phyloP scores from a whole-genome alignment of 2,797 vertebrate genomes.

The Stomatorhinus walkeri region DNA sequence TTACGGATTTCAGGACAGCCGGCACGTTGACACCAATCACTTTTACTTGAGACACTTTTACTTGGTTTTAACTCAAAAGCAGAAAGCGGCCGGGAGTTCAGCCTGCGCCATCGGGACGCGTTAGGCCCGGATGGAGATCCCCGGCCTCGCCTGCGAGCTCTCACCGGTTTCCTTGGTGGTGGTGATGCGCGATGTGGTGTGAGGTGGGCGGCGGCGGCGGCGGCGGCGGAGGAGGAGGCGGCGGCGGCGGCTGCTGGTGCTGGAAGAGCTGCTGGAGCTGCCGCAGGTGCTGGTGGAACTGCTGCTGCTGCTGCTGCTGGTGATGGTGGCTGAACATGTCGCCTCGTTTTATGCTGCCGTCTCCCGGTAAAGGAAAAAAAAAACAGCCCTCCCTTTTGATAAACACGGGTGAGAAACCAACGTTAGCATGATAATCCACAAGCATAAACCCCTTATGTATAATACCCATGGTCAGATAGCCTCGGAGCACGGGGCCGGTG shows the following conservation, averaged over 20 bases:
- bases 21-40: not conserved
- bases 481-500: not conserved
- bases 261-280: conserved; percentile 71
- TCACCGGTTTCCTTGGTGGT: conserved; percentile 67
- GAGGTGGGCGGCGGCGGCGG: conserved; percentile 42
- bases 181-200: conserved; percentile 50
- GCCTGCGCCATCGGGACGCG: not conserved
- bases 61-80: not conserved
- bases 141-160: conserved; percentile 43
- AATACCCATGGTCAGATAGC: not conserved
- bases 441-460: conserved; percentile 11
- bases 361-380: not conserved
- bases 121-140: conserved; percentile 42
- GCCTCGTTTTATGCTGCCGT: not conserved
- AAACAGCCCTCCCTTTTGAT: not conserved
- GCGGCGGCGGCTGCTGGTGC: conserved; percentile 59
- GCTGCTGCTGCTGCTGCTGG: conserved; percentile 70
- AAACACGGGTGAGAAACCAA: not conserved
- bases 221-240: conserved; percentile 36
- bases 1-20: not conserved
- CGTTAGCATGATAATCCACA: conserved; percentile 3
- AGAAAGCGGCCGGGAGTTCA: not conserved
- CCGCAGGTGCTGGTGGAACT: conserved; percentile 69
- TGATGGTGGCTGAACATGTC: conserved; percentile 66
- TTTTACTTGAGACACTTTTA: not conserved